A percentile compares a stretch with the other conserved stretches of the same genome.
Evolutionary conservation across 2,888 invertebrate genomes (phyloP).

Genomic region (Folsomia candida): DNA sequence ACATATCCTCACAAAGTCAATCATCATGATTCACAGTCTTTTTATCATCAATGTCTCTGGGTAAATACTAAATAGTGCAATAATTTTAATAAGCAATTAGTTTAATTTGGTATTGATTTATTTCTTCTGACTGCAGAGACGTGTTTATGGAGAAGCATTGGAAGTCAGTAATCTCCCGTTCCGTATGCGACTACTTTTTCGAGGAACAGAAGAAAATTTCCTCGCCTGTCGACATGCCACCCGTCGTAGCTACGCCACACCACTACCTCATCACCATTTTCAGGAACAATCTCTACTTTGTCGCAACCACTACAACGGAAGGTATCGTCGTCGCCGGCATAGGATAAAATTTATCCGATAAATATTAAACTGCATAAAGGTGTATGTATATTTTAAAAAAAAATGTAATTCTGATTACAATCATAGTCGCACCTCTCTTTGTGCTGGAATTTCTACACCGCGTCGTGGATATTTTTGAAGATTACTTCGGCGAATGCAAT

Average conservation of each 20-base stretch:
- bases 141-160: conserved; percentile 99
- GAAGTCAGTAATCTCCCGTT: conserved; percentile 94
- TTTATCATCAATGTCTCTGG: conserved; percentile 92
- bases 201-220: conserved; percentile 92
- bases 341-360: no score
- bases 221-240: conserved; percentile 82
- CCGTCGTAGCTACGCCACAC: conserved; percentile 97
- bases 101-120: no score
- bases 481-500: conserved; percentile 96
- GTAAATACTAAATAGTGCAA: conserved; percentile 59
- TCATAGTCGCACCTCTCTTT: conserved; percentile 86
- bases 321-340: no score
- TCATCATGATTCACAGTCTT: conserved; percentile 96
- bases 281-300: conserved; percentile 85
- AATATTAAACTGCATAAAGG: no score
- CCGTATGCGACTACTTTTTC: conserved; percentile 98
- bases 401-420: no score
- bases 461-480: conserved; percentile 95
- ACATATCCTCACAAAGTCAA: no score
- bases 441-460: conserved; percentile 97
- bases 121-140: no score
- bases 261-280: conserved; percentile 96
- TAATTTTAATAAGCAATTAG: no score
- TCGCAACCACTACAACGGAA: conserved; percentile 95
- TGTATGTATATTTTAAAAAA: no score